Evolutionary conservation across 1,140 invertebrate genomes (phyloP).

Genomic region (Plectrocnemia conspersa): DNA sequence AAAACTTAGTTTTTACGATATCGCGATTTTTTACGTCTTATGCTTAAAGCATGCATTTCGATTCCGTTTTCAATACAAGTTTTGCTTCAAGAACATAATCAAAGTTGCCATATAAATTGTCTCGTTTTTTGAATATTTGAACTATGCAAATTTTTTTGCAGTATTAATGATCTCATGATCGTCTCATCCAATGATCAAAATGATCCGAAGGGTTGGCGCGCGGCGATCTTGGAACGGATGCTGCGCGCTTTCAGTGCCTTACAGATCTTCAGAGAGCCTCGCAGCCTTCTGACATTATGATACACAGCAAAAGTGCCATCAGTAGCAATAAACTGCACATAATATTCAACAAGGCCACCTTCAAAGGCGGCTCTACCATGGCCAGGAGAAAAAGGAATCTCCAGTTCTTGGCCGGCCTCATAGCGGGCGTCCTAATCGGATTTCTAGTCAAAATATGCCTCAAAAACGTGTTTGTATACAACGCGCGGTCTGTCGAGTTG

Average conservation of each 20-base stretch:
- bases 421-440: conserved; percentile 37
- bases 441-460: conserved; percentile 26
- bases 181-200: not conserved
- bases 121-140: no score
- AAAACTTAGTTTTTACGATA: no score
- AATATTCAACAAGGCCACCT: conserved; percentile 16
- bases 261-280: conserved; percentile 3
- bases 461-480: conserved; percentile 3
- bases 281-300: conserved; percentile 17
- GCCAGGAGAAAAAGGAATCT: conserved; percentile 38
- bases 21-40: no score
- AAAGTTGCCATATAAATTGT: no score
- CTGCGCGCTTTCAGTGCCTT: not conserved
- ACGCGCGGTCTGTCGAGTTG: not conserved
- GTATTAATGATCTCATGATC: no score
- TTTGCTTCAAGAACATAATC: no score
- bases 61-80: no score
- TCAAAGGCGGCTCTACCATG: no score
- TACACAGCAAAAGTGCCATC: conserved; percentile 16
- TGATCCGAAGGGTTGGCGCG: not conserved
- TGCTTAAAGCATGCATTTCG: no score
- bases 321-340: conserved; percentile 16
- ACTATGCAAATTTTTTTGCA: no score
- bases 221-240: not conserved
- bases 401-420: conserved; percentile 38